Evolutionary conservation across 1,140 invertebrate species (phyloP).

Genomic region (Ceratina australensis): DNA sequence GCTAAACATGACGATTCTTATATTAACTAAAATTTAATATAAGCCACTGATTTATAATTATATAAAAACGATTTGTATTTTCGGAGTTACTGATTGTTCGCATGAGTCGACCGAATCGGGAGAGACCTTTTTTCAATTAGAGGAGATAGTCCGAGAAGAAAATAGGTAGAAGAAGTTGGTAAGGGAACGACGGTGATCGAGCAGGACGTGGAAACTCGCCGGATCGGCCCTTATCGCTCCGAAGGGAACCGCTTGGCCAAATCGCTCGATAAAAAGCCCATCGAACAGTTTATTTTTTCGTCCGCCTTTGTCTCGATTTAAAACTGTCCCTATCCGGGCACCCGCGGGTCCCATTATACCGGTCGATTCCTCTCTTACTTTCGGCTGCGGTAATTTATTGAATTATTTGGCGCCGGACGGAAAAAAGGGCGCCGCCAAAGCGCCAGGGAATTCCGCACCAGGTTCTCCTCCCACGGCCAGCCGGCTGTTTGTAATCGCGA

Average conservation of each 20-base stretch:
- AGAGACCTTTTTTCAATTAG: constrained; percentile 67
- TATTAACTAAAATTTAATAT: too few relatives aligned
- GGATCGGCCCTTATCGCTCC: constrained; percentile 71
- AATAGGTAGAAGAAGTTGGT: background rate
- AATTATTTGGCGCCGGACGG: constrained; percentile 15
- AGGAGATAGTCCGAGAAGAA: constrained; percentile 49
- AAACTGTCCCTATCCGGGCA: constrained; percentile 51
- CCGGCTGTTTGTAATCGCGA: background rate
- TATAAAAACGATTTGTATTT: too few relatives aligned
- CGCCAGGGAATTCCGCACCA: background rate
- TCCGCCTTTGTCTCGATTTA: constrained; percentile 62
- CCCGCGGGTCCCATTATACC: constrained; percentile 55
- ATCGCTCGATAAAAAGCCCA: constrained; percentile 73
- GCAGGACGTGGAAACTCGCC: background rate
- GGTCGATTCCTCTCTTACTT: constrained; percentile 56
- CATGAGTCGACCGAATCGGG: too few relatives aligned
- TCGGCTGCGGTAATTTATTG: constrained; percentile 38
- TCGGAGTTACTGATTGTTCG: too few relatives aligned
- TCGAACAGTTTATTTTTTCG: constrained; percentile 64
- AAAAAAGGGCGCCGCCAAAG: background rate
- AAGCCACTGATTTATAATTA: too few relatives aligned
- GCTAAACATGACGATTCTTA: too few relatives aligned
- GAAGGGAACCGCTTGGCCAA: constrained; percentile 73
- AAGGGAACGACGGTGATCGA: background rate
- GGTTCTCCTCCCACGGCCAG: too few relatives aligned